Base-by-base conservation (phyloP, 2,113 vertebrate species). In the Grallaria varia region DNA sequence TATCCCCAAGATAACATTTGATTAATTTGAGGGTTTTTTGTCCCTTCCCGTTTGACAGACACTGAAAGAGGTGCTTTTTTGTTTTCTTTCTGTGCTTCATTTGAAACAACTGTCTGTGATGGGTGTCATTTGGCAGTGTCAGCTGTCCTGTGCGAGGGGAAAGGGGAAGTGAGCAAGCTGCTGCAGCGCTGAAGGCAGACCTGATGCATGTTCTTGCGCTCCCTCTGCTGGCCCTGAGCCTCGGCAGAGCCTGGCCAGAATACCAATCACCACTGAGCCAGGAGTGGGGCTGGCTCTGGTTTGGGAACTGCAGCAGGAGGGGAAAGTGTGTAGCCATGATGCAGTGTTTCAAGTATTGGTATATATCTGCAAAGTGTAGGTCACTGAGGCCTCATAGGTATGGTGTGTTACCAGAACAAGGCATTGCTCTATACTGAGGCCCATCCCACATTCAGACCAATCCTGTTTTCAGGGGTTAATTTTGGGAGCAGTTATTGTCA, bases 351-450 rank as follows among this genome's bases (percentile, higher is more conserved):
- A 10, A 3, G 19, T 25, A 5, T 7, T 64, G 69, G 31, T 28
- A 20, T 19, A 0, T 7, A 14, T 27, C 73, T 90, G 52, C 73
- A 35, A 31, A 53, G 20, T 6, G 1, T 30, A 25, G 37, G 30
- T 77, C 49, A 27, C 24, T 44, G 22, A 39, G 31, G 20, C 47
- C 49, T 80, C 0, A 0, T 28, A 27, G 1, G 0, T 15, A 19
- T 19, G 18, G 16, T 6, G 17, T 35, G 45, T 60, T 58, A 30
- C 40, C 35, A 9, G 62, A 55, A 28, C 0, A 2, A 24, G 44
- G 8, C 52, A 15, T 28, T 4, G 37, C 81, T 67, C 74, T 17
- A 1, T 9, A 4, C 11, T 11, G 56, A 40, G 40, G 33, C 23
- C 21, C 0, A 0, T 47, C 39, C 21, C 35, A 5, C 17, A 2